Base-by-base conservation (phyloP, 2,888 invertebrate species). In the Ctena decussata region DNA sequence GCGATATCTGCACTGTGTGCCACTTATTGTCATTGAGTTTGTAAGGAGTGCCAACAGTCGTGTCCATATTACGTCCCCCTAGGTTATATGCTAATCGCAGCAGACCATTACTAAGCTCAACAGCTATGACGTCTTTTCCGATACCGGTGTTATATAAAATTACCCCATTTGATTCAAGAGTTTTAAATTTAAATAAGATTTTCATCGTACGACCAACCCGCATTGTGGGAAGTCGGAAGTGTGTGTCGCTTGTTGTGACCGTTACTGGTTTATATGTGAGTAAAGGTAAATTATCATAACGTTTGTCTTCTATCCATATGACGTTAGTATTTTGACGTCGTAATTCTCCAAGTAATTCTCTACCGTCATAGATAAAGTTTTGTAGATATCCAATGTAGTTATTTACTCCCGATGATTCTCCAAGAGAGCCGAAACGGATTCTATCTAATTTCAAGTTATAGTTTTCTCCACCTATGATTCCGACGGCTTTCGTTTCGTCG, bases 51-150 rank as follows among this genome's bases (percentile, higher is more conserved):
- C 74, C 89, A 49, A 87, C 80, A 32, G 80, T 76, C 0, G 85
- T 83, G 53, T 77, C 80, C 57, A 84, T 79, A 57, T 89, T 86
- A 53, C 82, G 79, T 5, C 82, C 83, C n/a, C 79, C 83, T 24
- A 93, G 93, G 85, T 95, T 92, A 69, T 94, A 92, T 18, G 90
- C 89, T 65, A 94, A 89, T 41, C 92, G 89, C 15, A 95, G 84
- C 35, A 88, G 81, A 15, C 95, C 95, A 76, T 94, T 90, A 70
- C 91, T 90, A 24, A 95, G 85, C 80, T 94, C 94, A 12, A 94
- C 86, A 6, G 92, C 93, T 73, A 95, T 87, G 78, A 93, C 93
- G 73, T 94, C 93, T 35, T 84, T 85, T 72, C 91, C 90, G 5
- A 32, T 57, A 32, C 93, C 94, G 60, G 87, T 89, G 72, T 91